Percentiles rank a stretch among this genome's conserved stretches.
Evolutionary conservation across 2,113 vertebrate species (phyloP).

Genomic region (Naja naja): DNA sequence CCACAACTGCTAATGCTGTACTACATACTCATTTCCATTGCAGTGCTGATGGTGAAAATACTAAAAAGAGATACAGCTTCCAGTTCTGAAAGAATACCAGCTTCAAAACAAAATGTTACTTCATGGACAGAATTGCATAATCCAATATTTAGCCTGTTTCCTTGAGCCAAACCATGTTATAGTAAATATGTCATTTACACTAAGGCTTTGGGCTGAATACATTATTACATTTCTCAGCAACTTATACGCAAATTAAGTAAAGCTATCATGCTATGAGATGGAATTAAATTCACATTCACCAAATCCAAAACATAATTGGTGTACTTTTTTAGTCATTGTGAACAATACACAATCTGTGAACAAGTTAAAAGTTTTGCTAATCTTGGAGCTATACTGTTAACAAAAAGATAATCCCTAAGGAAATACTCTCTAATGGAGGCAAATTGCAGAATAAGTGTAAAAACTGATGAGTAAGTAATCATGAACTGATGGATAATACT

Average conservation of each 20-base stretch:
- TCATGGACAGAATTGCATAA: not conserved
- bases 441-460: not conserved
- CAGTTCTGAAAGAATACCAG: not conserved
- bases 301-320: not conserved
- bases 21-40: not conserved
- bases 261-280: not conserved
- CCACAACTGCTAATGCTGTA: conserved; percentile 13
- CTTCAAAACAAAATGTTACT: not conserved
- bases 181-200: not conserved
- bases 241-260: not conserved
- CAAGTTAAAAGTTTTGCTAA: not conserved
- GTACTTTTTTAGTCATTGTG: not conserved
- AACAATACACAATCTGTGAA: not conserved
- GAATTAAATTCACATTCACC: not conserved
- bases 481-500: not conserved
- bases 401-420: not conserved
- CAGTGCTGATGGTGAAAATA: not conserved
- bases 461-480: not conserved
- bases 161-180: not conserved
- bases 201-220: not conserved
- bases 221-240: not conserved
- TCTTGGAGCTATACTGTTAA: not conserved
- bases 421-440: not conserved
- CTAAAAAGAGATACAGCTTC: not conserved
- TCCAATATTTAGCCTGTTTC: not conserved